Evolutionary conservation across 2,113 vertebrate species (phyloP).

Genomic region (Microtus richardsoni): DNA sequence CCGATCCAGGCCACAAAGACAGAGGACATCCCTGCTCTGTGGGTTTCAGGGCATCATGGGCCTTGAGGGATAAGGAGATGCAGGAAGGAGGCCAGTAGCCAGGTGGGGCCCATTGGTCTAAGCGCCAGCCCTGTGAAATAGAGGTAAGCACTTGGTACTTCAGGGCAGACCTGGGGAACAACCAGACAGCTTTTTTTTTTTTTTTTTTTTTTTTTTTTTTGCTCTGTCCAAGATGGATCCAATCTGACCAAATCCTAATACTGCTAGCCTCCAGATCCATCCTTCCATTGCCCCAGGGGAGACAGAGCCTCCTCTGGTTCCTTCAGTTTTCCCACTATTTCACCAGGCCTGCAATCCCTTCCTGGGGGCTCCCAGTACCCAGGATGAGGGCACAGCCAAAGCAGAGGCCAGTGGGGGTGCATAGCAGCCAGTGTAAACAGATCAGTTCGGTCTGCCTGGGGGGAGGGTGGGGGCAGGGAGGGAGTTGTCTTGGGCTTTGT

Average conservation of each 20-base stretch:
- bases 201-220: no score
- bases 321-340: no score
- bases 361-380: neutral
- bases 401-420: constrained; percentile 16
- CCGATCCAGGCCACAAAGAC: fast-evolving
- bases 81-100: neutral
- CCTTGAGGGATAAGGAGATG: neutral
- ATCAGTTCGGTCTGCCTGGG: constrained; percentile 69
- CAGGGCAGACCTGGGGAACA: neutral
- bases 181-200: fast-evolving
- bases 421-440: constrained; percentile 72
- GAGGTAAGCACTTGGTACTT: no score
- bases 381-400: neutral
- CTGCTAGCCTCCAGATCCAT: neutral
- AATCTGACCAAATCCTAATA: neutral
- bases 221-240: no score
- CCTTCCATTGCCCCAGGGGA: neutral
- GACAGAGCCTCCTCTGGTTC: no score
- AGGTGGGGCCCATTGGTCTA: fast-evolving
- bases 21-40: fast-evolving
- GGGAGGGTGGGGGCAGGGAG: constrained; percentile 54
- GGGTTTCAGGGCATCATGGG: fast-evolving
- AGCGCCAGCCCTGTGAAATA: neutral
- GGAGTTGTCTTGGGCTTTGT: constrained; percentile 79
- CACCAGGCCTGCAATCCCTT: neutral